Base-by-base conservation (phyloP, 2,113 vertebrate genomes). In the Psilopsiagon aymara region DNA sequence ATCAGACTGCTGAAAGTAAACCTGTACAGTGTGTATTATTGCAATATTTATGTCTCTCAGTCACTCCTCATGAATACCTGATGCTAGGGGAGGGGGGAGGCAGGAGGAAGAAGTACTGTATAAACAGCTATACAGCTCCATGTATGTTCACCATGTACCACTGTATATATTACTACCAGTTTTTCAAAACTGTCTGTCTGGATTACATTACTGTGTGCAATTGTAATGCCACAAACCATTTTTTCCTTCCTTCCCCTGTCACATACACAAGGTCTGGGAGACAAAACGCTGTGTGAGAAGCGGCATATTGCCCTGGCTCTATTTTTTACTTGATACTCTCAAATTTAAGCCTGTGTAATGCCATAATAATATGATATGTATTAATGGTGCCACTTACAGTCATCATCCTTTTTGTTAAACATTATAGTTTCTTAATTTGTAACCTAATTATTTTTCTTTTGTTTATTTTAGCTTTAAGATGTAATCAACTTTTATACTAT, bases 381-480 rank as follows among this genome's bases (percentile, higher is more conserved):
- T 91, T 89, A 75, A 60, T 46, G 57, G 57, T 94, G 84, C 83
- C 92, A 81, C 89, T 90, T 88, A 39, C 47, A 90, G 53, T 52
- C 79, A 86, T 68, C 78, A 78, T 16, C 17, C 87, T 94, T 93
- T 92, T 71, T 83, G 19, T 82, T 82, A 73, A 91, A 88, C 64
- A 39, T 66, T 83, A 41, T 74, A 25, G 4, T 88, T 84, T 88
- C 91, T 83, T 78, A 21, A 71, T 88, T 94, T 97, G 95, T 86
- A 94, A 60, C 46, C 64, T 43, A 68, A 10, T 92, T 79, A 3
- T 68, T 75, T 91, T 89, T 63, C 25, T 79, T 95, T 90, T 75
- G 41, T 79, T 80, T 95, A 89, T 94, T 92, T 94, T 95, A 96
- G 49, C 81, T 94, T 95, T 78, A 89, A 53, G 74, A 55, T 12